phyloP scores from a whole-genome alignment of 2,113 vertebrate species.

The Pygoscelis antarcticus region DNA sequence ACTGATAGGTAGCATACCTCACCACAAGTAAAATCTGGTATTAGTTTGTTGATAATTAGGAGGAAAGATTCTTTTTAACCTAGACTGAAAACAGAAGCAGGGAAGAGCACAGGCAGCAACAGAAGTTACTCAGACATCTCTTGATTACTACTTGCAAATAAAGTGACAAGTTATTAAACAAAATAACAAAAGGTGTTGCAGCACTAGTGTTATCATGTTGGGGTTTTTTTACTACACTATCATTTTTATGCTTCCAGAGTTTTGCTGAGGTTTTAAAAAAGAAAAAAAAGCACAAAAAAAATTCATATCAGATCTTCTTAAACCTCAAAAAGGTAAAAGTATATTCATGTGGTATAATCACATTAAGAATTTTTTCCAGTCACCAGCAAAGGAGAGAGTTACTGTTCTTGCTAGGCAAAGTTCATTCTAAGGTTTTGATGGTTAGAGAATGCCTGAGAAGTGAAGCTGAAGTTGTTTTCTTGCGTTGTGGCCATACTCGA shows the following conservation, averaged over 20 bases:
- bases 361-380: not conserved
- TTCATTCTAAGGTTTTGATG: not conserved
- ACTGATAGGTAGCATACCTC: slow-evolving; percentile 70
- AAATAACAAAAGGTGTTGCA: slow-evolving; percentile 33
- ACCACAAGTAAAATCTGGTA: slow-evolving; percentile 65
- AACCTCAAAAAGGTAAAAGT: not conserved
- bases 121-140: slow-evolving; percentile 86
- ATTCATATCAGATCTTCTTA: not conserved
- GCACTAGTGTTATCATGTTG: not conserved
- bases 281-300: not conserved
- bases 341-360: not conserved
- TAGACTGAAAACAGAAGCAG: slow-evolving; percentile 80
- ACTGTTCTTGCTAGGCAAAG: not conserved
- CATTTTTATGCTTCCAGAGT: not conserved
- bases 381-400: not conserved
- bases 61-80: slow-evolving; percentile 79
- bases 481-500: accelerated
- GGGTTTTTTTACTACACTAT: not conserved
- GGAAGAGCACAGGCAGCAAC: slow-evolving; percentile 72
- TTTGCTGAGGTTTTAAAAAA: not conserved
- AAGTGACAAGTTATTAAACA: slow-evolving; percentile 64
- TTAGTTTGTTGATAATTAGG: slow-evolving; percentile 78
- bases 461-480: not conserved
- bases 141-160: slow-evolving; percentile 74
- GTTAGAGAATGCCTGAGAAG: not conserved